phyloP scores from a whole-genome alignment of 2,797 vertebrate species.

The Malurus leucopterus region DNA sequence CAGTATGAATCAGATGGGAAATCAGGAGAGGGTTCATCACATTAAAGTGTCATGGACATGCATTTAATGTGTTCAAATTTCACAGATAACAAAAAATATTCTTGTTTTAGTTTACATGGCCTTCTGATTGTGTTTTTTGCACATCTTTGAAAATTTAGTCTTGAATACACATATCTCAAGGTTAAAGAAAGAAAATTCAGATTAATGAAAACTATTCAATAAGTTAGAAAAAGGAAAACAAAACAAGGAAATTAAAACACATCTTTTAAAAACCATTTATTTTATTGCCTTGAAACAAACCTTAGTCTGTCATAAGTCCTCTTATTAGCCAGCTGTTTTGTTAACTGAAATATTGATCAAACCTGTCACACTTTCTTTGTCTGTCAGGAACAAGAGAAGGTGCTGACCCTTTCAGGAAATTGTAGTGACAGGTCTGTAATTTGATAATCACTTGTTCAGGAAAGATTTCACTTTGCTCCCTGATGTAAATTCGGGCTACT shows the following conservation, averaged over 20 bases:
- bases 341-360: constrained; percentile 65
- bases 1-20: neutral
- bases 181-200: neutral
- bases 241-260: neutral
- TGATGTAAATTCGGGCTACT: neutral
- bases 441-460: constrained; percentile 59
- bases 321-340: constrained; percentile 65
- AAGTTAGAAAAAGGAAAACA: neutral
- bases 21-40: neutral
- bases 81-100: neutral
- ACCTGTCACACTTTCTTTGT: constrained; percentile 51
- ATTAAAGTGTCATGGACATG: neutral
- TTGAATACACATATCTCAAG: neutral
- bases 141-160: neutral
- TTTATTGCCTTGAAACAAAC: constrained; percentile 48
- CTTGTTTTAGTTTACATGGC: neutral
- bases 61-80: neutral
- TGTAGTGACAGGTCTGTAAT: constrained; percentile 53
- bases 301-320: constrained; percentile 8
- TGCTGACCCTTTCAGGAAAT: constrained; percentile 62
- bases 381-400: constrained; percentile 50
- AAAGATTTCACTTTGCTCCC: constrained; percentile 54
- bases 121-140: neutral
- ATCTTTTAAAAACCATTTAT: neutral
- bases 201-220: neutral